Conservation (phyloP, 2,113 vertebrate species). For the Colossoma macropomum region DNA sequence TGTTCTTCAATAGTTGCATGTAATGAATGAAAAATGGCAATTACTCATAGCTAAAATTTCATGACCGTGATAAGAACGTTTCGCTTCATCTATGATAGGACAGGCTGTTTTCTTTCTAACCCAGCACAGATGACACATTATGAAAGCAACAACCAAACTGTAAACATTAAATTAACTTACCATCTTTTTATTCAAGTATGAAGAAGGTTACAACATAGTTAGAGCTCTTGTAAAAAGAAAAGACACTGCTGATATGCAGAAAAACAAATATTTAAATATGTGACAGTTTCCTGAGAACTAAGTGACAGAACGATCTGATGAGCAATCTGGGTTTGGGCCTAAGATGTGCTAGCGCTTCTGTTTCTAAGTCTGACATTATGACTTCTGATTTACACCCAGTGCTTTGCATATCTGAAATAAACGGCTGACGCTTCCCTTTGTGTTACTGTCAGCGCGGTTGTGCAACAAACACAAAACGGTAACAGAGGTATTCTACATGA, state of each 20-base stretch:
- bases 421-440: neutral
- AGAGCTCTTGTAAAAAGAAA: neutral
- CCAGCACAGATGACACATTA: neutral
- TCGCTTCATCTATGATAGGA: too few relatives aligned
- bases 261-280: neutral
- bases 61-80: too few relatives aligned
- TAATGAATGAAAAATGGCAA: too few relatives aligned
- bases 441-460: neutral
- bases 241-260: neutral
- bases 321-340: neutral
- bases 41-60: too few relatives aligned
- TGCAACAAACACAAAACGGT: neutral
- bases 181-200: conserved; percentile 5
- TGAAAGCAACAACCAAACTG: too few relatives aligned
- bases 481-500: neutral
- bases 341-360: neutral
- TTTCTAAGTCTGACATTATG: neutral
- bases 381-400: neutral
- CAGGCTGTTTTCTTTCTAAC: too few relatives aligned
- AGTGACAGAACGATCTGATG: neutral
- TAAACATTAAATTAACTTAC: neutral
- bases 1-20: too few relatives aligned
- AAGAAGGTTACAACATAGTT: neutral
- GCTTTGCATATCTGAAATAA: neutral
- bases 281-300: neutral